Evolutionary conservation across 2,888 invertebrate species (phyloP).

Genomic region (Parnassius mnemosyne): DNA sequence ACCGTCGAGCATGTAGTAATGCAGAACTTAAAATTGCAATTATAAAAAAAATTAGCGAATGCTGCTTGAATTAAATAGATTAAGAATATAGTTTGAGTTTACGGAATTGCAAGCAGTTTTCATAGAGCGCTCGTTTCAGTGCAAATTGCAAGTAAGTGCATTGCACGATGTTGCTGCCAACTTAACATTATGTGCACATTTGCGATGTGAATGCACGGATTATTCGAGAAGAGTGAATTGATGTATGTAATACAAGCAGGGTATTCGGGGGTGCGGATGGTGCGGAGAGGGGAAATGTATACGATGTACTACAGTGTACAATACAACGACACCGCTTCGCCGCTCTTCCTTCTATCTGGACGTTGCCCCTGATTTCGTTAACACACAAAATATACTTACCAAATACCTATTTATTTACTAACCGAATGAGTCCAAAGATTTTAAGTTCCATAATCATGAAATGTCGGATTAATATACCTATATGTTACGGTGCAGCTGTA

Average conservation of each 20-base stretch:
- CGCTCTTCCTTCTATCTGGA: slow-evolving; percentile 46
- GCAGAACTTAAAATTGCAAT: too few species aligned
- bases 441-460: too few species aligned
- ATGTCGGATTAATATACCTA: too few species aligned
- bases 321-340: slow-evolving; percentile 49
- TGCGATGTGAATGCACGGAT: slow-evolving; percentile 70
- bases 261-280: slow-evolving; percentile 6
- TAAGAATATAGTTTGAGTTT: too few species aligned
- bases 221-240: slow-evolving; percentile 65
- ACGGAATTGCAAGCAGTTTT: slow-evolving; percentile 2
- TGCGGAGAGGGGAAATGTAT: slow-evolving; percentile 35
- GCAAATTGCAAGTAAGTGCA: slow-evolving; percentile 50
- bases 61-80: too few species aligned
- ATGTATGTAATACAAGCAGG: slow-evolving; percentile 38
- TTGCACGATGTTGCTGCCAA: slow-evolving; percentile 44
- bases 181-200: slow-evolving; percentile 56
- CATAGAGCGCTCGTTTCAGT: slow-evolving; percentile 1
- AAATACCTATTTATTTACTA: background rate
- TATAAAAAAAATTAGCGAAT: too few species aligned
- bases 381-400: slow-evolving; percentile 28
- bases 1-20: too few species aligned
- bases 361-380: slow-evolving; percentile 63
- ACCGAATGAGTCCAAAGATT: too few species aligned
- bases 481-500: too few species aligned
- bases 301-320: slow-evolving; percentile 42